phyloP scores from a whole-genome alignment of 2,888 invertebrate genomes.

The Adineta ricciae region DNA sequence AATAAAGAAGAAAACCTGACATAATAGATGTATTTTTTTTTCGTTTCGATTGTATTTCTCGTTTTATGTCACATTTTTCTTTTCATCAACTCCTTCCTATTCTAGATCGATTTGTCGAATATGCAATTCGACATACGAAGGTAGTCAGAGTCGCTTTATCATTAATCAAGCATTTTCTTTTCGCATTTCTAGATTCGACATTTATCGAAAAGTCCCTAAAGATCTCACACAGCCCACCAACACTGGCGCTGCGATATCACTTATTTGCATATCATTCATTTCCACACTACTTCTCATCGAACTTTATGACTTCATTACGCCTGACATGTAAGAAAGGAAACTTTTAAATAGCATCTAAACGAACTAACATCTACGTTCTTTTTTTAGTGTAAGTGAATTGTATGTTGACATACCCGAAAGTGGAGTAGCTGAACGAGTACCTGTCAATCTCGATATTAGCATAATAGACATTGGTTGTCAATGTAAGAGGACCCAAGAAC shows the following conservation, averaged over 20 bases:
- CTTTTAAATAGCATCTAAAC: constrained; percentile 24
- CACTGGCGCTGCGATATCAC: constrained; percentile 54
- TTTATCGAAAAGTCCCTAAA: constrained; percentile 57
- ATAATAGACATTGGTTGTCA: constrained; percentile 53
- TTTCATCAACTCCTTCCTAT: neutral
- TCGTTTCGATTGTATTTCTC: neutral
- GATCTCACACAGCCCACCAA: constrained; percentile 57
- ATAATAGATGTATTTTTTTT: neutral
- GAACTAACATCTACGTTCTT: neutral
- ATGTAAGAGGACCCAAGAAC: too few relatives aligned
- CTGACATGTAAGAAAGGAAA: constrained; percentile 52
- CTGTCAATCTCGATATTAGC: constrained; percentile 54
- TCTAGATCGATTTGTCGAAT: constrained; percentile 5
- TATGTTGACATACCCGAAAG: constrained; percentile 55
- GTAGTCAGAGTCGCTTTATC: neutral
- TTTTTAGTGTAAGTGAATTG: constrained; percentile 53
- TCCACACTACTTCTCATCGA: constrained; percentile 53
- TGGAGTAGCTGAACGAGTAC: constrained; percentile 51
- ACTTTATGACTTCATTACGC: constrained; percentile 50
- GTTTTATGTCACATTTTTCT: neutral
- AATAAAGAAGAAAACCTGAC: neutral
- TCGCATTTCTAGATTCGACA: constrained; percentile 52
- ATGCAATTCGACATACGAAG: constrained; percentile 34
- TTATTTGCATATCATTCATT: constrained; percentile 53
- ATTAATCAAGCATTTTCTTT: neutral